Evolutionary conservation across 2,797 vertebrate species (phyloP), one percentile per base, ranked within the genome.

Genomic region (Buceros bicornis): DNA sequence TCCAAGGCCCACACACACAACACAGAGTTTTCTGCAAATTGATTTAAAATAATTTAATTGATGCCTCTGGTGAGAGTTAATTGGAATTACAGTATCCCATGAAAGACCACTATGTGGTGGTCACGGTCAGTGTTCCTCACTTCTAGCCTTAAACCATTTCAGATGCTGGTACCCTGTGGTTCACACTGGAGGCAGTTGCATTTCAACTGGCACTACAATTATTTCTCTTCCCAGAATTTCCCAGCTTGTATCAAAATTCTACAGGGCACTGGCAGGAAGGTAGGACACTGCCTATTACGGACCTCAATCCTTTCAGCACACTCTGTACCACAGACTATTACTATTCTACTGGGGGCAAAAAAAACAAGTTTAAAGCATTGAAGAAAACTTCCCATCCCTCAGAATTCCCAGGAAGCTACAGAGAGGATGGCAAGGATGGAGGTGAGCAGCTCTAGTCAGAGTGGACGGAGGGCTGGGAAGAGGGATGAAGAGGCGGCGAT

Each of bases 91-190:
- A 45, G 42, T 42, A 78, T 53, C 16, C 45, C 53, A 22, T 8
- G 24, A 48, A 91, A 89, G 66, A 42, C 35, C 24, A 26, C 18
- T 33, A 35, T 0, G 0, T 0, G 0, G 26, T 8, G 33, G 56
- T 62, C 31, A 69, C 29, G 22, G 66, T 62, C 3, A 1, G 20
- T 47, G 28, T 20, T 76, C 50, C 35, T 88, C 47, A 51, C 14
- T 74, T 87, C 45, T 24, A 53, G 57, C 35, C 69, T 79, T 73
- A 72, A 94, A 79, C 8, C 0, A 0, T 50, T 86, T 72, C 54
- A 90, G 74, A 60, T 20, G 19, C 67, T 87, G 69, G 8, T 60
- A 5, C 6, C 4, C 57, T 81, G 25, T 8, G 0, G 54, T 50
- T 92, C 73, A 69, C 35, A 62, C 29, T 3, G 5, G 21, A 62